Base-by-base conservation (phyloP, 2,888 invertebrate species). In the Reticulitermes lucifugus region DNA sequence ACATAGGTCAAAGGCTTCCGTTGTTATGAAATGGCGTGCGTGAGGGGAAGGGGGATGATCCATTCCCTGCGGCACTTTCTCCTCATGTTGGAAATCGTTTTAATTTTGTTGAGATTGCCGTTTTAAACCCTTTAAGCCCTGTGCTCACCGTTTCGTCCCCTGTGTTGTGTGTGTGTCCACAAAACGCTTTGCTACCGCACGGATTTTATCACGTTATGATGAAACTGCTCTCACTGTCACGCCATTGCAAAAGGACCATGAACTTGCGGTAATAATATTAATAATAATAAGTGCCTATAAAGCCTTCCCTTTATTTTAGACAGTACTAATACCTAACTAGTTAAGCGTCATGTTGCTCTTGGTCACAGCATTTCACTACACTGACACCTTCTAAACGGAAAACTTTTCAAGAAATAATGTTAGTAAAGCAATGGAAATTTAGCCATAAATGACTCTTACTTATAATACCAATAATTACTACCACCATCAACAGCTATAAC, bases 11-110 rank as follows among this genome's bases (percentile, higher is more conserved):
- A 41, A 35, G 73, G 41, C 18, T 41, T 73, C 73, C 22, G 7
- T 65, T 10, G 60, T 65, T 65, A 65, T 65, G 25, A 65, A 25
- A 12, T n/a, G n/a, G 25, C 14, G 41, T 41, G 73, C 22, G 29
- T 46, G 77, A n/a, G 21, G 46, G 46, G n/a, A 77, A 46, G 9
- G 21, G n/a, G 46, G 46, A 77, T 46, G 43, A 43, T 46, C 46
- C 46, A 22, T 77, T 6, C 51, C 35, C 5, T 4, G 73, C 18
- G 10, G 29, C 41, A 35, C 3, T 3, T 25, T 46, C 77, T 25
- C 51, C 29, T 77, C 77, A 77, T 77, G 51, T n/a, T 77, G 35
- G 41, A 75, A 77, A 77, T 77, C 51, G 77, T 77, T 77, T 77
- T 77, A 77, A 77, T 77, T 77, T 77, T 46, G 77, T 46, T 46